These are phyloP conservation scores for Progne subis DNA, from an alignment of 2,113 vertebrate genomes.

Conservation along the genomic window DNA sequence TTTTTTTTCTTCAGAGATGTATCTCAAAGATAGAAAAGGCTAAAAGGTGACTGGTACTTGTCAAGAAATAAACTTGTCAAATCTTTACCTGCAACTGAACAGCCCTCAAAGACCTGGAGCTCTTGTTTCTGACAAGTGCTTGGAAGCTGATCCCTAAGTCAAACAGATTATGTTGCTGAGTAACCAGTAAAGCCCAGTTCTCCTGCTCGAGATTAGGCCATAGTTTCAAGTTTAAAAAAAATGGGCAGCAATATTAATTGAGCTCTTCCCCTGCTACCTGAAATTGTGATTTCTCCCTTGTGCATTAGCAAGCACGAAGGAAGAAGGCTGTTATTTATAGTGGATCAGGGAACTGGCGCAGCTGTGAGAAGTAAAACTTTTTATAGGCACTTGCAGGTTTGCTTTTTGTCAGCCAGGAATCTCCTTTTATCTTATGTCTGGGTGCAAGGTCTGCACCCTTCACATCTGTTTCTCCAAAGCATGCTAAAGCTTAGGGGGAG, in stretches of 20 bases:
- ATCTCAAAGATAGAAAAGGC: neutral
- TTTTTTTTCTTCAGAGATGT: neutral
- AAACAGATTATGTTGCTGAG: constrained; percentile 47
- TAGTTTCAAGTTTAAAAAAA: constrained; percentile 7
- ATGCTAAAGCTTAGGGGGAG: neutral
- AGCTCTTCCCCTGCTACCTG: neutral
- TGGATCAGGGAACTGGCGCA: neutral
- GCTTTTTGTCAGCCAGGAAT: neutral
- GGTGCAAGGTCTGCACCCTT: neutral
- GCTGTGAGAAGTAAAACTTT: neutral
- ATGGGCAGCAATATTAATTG: neutral
- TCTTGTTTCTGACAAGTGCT: neutral
- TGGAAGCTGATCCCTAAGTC: constrained; percentile 19
- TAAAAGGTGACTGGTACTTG: neutral
- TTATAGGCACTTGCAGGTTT: neutral
- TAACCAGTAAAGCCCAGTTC: constrained; percentile 6
- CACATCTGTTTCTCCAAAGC: neutral
- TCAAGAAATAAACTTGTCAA: neutral
- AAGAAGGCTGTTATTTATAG: neutral
- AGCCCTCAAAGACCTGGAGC: neutral
- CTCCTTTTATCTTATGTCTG: neutral
- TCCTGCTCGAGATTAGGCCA: neutral
- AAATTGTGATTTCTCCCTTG: neutral
- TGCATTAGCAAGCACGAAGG: neutral
- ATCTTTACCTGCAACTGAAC: neutral